A percentile compares a stretch with the other conserved stretches of the same genome.
These are phyloP conservation scores for Melinopterus prodromus DNA, from an alignment of 2,888 invertebrate species.

Conservation along the genomic window DNA sequence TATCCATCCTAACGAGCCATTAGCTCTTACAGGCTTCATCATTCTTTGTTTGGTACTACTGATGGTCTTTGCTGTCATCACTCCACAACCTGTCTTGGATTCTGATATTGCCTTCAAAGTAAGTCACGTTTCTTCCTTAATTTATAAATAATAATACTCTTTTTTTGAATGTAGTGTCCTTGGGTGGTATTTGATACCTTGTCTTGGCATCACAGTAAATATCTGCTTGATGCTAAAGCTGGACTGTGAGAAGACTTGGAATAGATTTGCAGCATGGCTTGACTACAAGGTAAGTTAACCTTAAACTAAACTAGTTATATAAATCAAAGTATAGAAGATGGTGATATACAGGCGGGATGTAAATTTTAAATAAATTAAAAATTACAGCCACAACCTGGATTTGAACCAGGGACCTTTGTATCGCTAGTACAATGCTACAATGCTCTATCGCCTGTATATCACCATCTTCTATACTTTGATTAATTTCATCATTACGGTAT, in stretches of 20 bases:
- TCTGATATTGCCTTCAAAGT: slow-evolving; percentile 77
- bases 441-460: too few species aligned
- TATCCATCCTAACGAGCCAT: slow-evolving; percentile 55
- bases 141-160: slow-evolving; percentile 11
- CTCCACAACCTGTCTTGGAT: slow-evolving; percentile 73
- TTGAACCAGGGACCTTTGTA: too few species aligned
- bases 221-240: slow-evolving; percentile 91
- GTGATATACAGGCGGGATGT: too few species aligned
- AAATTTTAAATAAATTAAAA: too few species aligned
- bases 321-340: too few species aligned
- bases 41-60: slow-evolving; percentile 60
- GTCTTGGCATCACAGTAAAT: slow-evolving; percentile 85
- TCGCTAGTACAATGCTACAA: too few species aligned
- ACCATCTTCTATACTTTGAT: too few species aligned
- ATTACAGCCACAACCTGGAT: too few species aligned
- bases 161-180: slow-evolving; percentile 71
- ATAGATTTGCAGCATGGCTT: slow-evolving; percentile 88
- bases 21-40: slow-evolving; percentile 55
- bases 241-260: slow-evolving; percentile 81
- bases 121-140: slow-evolving; percentile 28
- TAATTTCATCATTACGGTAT: too few species aligned
- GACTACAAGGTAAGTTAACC: slow-evolving; percentile 70
- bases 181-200: slow-evolving; percentile 77
- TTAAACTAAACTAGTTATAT: too few species aligned
- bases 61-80: slow-evolving; percentile 68